These are phyloP conservation scores for Melinaea marsaeus DNA, from an alignment of 2,888 invertebrate species.

Conservation along the genomic window DNA sequence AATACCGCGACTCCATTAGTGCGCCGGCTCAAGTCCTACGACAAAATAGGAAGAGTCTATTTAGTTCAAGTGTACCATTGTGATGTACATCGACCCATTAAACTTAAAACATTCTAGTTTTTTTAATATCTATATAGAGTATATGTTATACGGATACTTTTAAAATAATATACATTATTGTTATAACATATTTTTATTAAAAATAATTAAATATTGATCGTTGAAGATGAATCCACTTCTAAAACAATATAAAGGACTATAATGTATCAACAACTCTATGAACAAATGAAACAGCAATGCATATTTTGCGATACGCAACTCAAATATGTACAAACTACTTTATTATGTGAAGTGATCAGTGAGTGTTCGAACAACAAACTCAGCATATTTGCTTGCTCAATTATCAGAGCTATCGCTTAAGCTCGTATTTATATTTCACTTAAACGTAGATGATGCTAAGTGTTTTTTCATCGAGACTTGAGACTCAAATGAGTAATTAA, in stretches of 20 bases:
- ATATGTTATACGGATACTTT: no score
- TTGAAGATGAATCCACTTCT: no score
- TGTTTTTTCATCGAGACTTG: not conserved
- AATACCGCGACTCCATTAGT: conserved; percentile 30
- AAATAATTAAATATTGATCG: no score
- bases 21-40: conserved; percentile 22
- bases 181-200: no score
- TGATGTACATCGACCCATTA: conserved; percentile 17
- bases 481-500: not conserved
- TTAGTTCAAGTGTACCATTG: conserved; percentile 28
- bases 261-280: not conserved
- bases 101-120: conserved; percentile 3
- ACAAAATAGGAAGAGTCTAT: conserved; percentile 17
- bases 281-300: no score
- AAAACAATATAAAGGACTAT: not conserved
- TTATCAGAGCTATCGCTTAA: conserved; percentile 7
- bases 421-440: conserved; percentile 20
- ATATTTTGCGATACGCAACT: no score
- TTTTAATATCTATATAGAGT: no score
- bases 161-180: no score
- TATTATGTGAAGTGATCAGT: not conserved
- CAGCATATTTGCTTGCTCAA: conserved; percentile 3
- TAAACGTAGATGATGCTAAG: conserved; percentile 9
- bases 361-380: conserved; percentile 4
- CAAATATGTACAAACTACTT: not conserved